Evolutionary conservation across 2,113 vertebrate genomes (phyloP), one percentile per base, ranked within the genome.

Genomic region (Triplophysa rosa): DNA sequence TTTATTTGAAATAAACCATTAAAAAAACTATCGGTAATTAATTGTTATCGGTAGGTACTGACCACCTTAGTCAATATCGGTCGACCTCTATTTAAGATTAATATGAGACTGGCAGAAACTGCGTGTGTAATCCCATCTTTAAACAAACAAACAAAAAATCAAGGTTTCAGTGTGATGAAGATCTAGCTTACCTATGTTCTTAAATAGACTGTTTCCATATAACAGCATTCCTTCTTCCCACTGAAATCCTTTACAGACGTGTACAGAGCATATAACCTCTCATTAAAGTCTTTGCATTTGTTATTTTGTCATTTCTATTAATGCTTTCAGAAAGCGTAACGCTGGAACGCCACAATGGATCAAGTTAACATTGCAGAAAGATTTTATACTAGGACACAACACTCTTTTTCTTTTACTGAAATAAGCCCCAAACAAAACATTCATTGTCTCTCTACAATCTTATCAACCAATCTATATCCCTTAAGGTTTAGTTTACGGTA

Each of bases 201-300:
- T 73, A 66, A 78, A 61, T 45, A 74, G 13, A 49, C 59, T 40
- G 65, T 82, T 67, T 26, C 23, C 2, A 37, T 21, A 59, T 49
- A 69, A 24, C 70, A 67, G 52, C 69, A 72, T 82, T 81, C 69
- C 77, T 7, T 3, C 77, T n/a, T 24, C 29, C 45, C 17, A 24
- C 11, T 12, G 16, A 78, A 67, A 73, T 52, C 40, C 63, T 61
- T 49, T 52, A 80, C 74, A 72, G 79, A 80, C 63, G 67, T 52
- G 68, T 40, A 33, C 16, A 59, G 11, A 40, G 42, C 66, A 69
- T 65, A 42, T 65, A 42, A 40, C 37, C 4, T 47, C 66, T 40
- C 67, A 79, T 61, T 49, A 29, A 68, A 45, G 52, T 56, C 52
- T 56, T 12, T 8, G 66, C 21, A 29, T 66, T 19, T 16, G 54